Percentiles rank a stretch among this genome's conserved stretches.
Evolutionary conservation across 2,888 invertebrate genomes (phyloP).

Genomic region (Ellobium chinense): DNA sequence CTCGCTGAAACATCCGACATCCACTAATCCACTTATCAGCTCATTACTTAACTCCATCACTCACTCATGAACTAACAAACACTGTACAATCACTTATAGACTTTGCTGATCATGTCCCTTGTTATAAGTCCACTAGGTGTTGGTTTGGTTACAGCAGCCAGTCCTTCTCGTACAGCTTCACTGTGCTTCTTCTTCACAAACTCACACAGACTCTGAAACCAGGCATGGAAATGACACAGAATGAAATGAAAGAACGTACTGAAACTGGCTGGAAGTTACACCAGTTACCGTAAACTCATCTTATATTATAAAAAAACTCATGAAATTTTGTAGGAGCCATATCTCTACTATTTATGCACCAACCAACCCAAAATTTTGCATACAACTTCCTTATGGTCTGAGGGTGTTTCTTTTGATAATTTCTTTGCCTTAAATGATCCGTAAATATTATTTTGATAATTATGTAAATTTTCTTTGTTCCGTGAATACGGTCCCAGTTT

Average conservation of each 20-base stretch:
- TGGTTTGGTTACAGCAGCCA: not conserved
- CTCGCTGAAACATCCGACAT: too few relatives aligned
- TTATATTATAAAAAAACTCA: not conserved
- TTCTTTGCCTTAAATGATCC: too few relatives aligned
- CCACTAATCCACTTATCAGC: too few relatives aligned
- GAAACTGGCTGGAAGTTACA: too few relatives aligned
- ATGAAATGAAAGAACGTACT: not conserved
- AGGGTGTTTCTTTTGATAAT: not conserved
- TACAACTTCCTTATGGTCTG: not conserved
- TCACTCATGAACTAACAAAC: not conserved
- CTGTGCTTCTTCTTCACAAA: conserved; percentile 57
- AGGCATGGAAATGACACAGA: conserved; percentile 3
- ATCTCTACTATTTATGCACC: not conserved
- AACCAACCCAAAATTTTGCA: not conserved
- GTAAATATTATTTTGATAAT: too few relatives aligned
- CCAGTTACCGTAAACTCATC: too few relatives aligned
- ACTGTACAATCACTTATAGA: not conserved
- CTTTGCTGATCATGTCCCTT: conserved; percentile 31
- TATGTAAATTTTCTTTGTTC: too few relatives aligned
- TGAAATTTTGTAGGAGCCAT: too few relatives aligned
- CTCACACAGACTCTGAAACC: conserved; percentile 62
- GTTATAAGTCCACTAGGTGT: conserved; percentile 36
- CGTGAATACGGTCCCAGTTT: too few relatives aligned
- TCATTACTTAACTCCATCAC: not conserved
- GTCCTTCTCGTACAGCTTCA: conserved; percentile 16